Evolutionary conservation across 1,140 invertebrate species (phyloP), one percentile per base, ranked within the genome.

Genomic region (Brachionus rotundiformis): DNA sequence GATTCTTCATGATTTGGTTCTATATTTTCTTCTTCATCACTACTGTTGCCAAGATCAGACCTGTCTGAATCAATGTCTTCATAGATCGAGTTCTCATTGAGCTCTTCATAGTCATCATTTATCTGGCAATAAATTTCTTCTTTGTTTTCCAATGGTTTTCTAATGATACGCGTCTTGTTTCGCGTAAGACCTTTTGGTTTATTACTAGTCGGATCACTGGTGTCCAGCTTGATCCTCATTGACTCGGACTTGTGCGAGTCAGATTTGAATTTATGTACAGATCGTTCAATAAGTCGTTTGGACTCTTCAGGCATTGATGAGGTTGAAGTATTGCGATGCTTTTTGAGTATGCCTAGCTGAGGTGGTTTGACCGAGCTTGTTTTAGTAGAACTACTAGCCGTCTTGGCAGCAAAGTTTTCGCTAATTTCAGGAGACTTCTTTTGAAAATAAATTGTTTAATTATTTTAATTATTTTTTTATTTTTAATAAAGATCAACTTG

Each of bases 111-210:
- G 19, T 73, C 36, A 44, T 73, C 68, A n/a, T 73, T 73, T 41
- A 73, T 73, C 36, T 73, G 68, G 44, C 41, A 73, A 25, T 73
- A 73, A 25, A 73, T 73, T 73, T 73, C 68, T 23, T 73, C 68
- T 73, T 73, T 73, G 25, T 73, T 73, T 8, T 73, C 25, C 16
- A 27, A 2, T 41, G 1, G 1, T 44, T 73, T 73, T 23, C 33
- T 36, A n/a, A 73, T 47, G 1, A 13, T 29, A n/a, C 63, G 63
- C 16, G 63, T 68, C 16, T 36, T 31, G 8, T 31, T 36, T n/a
- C 63, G 63, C 33, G 33, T 36, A 0, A 68, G 31, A 54, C 47
- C 19, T 68, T 36, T 68, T 68, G 63, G 29, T 36, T 68, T 68
- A 36, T 68, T 36, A 19, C 33, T 68, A 16, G 63, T 68, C 16